Base-by-base conservation (phyloP, 2,888 invertebrate species). In the Cosmopolites sordidus region DNA sequence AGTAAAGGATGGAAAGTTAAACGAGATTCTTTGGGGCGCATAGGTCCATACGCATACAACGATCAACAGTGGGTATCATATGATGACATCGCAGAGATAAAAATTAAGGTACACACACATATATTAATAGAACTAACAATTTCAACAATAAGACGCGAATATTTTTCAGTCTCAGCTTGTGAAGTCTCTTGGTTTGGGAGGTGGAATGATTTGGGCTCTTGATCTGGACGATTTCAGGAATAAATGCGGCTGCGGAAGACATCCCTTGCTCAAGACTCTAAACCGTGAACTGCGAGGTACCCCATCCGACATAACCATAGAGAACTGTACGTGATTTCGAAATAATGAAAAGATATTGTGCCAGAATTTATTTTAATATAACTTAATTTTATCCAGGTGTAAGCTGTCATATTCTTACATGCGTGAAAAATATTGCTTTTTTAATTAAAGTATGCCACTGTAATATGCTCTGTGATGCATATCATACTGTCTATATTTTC, bases 61-160 rank as follows among this genome's bases (percentile, higher is more conserved):
- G 84, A 81, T 1, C 80, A 81, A 52, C 89, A 90, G 68, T 91
- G 90, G 90, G 85, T 87, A 1, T 84, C 88, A 0, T 90, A 87
- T 67, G 83, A 90, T 65, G 85, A 86, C 59, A 79, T 82, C 1
- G 73, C 74, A 2, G 86, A 86, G 51, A 79, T 85, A 39, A 77
- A 79, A 48, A 74, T 81, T 46, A 84, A 85, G 62, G 78, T 72
- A 63, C 47, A 30, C 22, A 22, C 3, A 22, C 3, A 3, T 5
- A 22, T 22, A 22, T 18, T 11, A 56, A n/a, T 43, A 18, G 4
- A 43, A 16, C 4, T 43, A 9, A 8, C 8, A 43, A 22, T n/a
- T 27, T 6, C 5, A 14, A 15, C 17, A 43, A 29, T 43, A 6
- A 9, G 14, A n/a, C n/a, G n/a, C n/a, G n/a, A n/a, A n/a, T n/a